A percentile compares a stretch with the other conserved stretches of the same genome.
These are phyloP conservation scores for Centruroides vittatus DNA, from an alignment of 1,140 invertebrate genomes.

Conservation along the genomic window DNA sequence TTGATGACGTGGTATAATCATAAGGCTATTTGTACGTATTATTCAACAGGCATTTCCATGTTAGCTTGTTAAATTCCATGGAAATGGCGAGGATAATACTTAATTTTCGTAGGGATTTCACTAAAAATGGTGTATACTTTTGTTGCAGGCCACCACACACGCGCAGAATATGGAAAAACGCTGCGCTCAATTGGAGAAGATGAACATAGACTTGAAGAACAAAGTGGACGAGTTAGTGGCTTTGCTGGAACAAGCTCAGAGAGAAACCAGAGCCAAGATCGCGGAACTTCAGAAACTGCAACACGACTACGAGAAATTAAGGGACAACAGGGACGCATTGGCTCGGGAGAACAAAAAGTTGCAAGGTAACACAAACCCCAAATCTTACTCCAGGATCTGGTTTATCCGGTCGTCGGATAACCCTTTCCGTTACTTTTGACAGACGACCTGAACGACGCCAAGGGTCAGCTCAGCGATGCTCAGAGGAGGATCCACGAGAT, in stretches of 20 bases:
- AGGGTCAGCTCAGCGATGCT: conserved; percentile 74
- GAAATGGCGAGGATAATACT: too few relatives aligned
- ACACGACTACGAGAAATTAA: conserved; percentile 85
- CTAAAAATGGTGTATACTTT: background rate
- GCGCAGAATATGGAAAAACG: conserved; percentile 85
- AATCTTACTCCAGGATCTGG: conserved; percentile 11
- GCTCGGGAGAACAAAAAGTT: conserved; percentile 91
- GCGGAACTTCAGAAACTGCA: conserved; percentile 68
- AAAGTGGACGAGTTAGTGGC: conserved; percentile 77
- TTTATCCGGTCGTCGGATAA: background rate
- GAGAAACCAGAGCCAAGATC: conserved; percentile 75
- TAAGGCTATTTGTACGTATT: too few relatives aligned
- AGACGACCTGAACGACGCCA: conserved; percentile 87
- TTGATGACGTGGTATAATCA: too few relatives aligned
- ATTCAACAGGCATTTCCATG: too few relatives aligned
- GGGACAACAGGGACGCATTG: conserved; percentile 80
- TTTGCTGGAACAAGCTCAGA: conserved; percentile 74
- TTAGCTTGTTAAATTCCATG: too few relatives aligned
- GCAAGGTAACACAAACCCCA: conserved; percentile 41
- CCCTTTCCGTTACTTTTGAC: too few relatives aligned
- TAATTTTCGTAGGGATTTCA: too few relatives aligned
- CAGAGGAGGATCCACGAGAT: conserved; percentile 87
- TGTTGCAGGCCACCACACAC: conserved; percentile 36
- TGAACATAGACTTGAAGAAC: conserved; percentile 57
- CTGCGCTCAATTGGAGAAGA: conserved; percentile 74